Conservation (phyloP, 2,797 vertebrate species). For the Salarias fasciatus region DNA sequence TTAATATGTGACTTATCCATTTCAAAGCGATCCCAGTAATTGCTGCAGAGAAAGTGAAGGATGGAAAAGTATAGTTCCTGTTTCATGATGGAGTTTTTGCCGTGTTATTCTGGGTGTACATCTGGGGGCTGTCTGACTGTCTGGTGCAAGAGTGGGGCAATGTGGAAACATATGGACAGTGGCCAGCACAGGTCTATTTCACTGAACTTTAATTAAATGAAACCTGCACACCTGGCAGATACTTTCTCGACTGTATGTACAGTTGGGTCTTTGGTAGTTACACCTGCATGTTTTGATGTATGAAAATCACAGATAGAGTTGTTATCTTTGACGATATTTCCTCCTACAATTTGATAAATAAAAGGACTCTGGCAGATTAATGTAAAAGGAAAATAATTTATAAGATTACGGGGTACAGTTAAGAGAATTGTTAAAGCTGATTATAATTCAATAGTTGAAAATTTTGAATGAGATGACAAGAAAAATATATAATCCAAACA, state of each 20-base stretch:
- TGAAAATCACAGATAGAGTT: background rate
- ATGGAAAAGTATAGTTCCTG: slow-evolving; percentile 15
- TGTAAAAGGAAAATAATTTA: too few species aligned
- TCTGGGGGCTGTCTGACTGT: slow-evolving; percentile 40
- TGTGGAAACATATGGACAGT: slow-evolving; percentile 62
- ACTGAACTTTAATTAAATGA: slow-evolving; percentile 69
- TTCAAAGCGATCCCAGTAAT: background rate
- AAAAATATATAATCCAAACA: too few species aligned
- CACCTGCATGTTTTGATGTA: slow-evolving; percentile 1
- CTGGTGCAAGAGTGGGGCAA: slow-evolving; percentile 31
- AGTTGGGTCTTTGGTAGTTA: slow-evolving; percentile 9
- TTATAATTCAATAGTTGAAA: too few species aligned
- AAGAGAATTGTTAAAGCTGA: too few species aligned
- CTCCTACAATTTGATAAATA: too few species aligned
- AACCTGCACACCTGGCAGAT: slow-evolving; percentile 54
- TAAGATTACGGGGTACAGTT: too few species aligned
- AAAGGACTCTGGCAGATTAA: too few species aligned
- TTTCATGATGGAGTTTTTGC: background rate
- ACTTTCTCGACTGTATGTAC: slow-evolving; percentile 9
- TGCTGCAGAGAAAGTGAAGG: background rate
- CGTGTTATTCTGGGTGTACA: slow-evolving; percentile 22
- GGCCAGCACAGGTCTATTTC: slow-evolving; percentile 40
- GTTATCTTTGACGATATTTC: too few species aligned
- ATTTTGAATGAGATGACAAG: too few species aligned
- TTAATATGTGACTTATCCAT: background rate